phyloP scores from a whole-genome alignment of 2,113 vertebrate genomes.

The Capreolus pygargus region DNA sequence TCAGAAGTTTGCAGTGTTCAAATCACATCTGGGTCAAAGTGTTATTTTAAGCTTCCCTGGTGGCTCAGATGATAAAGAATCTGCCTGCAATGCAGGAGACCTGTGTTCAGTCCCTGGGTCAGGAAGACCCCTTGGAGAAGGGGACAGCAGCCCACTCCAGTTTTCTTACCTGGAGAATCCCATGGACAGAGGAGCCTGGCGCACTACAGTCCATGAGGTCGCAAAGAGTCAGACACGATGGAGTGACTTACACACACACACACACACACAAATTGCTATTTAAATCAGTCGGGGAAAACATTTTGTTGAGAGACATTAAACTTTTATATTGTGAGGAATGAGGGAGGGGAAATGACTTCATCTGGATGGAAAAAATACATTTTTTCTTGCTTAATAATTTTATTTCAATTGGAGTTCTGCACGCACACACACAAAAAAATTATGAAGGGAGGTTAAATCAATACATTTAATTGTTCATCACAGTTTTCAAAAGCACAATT shows the following conservation, averaged over 20 bases:
- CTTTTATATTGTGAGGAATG: neutral
- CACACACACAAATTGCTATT: neutral
- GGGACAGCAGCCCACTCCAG: neutral
- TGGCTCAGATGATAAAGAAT: neutral
- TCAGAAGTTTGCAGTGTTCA: neutral
- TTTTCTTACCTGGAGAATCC: neutral
- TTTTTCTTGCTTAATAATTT: neutral
- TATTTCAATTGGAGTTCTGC: neutral
- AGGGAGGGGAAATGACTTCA: neutral
- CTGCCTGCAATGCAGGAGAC: neutral
- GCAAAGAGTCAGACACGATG: neutral
- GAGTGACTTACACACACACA: neutral
- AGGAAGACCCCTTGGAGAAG: neutral
- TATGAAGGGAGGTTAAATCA: neutral
- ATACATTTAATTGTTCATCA: neutral
- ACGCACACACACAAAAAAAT: neutral
- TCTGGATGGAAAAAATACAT: neutral
- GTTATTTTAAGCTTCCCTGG: neutral
- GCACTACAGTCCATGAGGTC: neutral
- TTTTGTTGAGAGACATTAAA: neutral
- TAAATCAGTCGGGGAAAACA: neutral
- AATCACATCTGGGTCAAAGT: neutral
- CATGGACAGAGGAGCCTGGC: neutral
- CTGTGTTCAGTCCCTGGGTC: neutral
- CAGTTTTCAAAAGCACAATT: neutral